Evolutionary conservation across 2,113 vertebrate genomes (phyloP), one percentile per base, ranked within the genome.

Genomic region (Lasiurus borealis): DNA sequence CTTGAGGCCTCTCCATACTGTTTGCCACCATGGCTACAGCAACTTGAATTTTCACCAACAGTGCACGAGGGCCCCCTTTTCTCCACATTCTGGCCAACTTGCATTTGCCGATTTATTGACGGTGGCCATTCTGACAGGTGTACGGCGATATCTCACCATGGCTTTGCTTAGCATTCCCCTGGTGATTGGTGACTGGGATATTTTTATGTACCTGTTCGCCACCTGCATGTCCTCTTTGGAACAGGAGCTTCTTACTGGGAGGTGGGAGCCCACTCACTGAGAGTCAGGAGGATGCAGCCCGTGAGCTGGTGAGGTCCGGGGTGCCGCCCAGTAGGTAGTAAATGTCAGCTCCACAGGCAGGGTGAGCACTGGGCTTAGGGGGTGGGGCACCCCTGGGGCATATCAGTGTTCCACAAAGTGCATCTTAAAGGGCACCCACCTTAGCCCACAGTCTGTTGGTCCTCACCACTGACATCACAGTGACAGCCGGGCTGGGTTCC

Each of bases 241-340:
- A 46, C 19, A 1, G 7, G 40, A 14, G 64, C 31, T 5, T n/a
- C 59, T 66, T 14, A 3, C 29, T 29, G 36, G 68, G 50, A 10
- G 7, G 6, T 6, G 64, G 69, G 27, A 77, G 21, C 36, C 62
- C n/a, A 36, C 23, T 5, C 9, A 12, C 40, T 29, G 11, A 40
- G 44, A 3, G 11, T 50, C 36, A 5, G 8, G 36, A 1, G 21
- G 50, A 1, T 3, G 29, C 31, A 2, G 50, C 59, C 13, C 29
- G 3, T 0, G 6, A 21, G 36, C 2, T 1, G 3, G 8, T 2
- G 59, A 87, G 66, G 52, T 36, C 13, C 19, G 0, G 1, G 69
- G 14, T 3, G 29, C n/a, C 0, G 23, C 15, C 18, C 23, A 54
- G 29, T 9, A 8, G 23, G 44, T 8, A n/a, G 2, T 4, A 80